phyloP scores from a whole-genome alignment of 2,888 invertebrate species.

The Sesamia inferens region DNA sequence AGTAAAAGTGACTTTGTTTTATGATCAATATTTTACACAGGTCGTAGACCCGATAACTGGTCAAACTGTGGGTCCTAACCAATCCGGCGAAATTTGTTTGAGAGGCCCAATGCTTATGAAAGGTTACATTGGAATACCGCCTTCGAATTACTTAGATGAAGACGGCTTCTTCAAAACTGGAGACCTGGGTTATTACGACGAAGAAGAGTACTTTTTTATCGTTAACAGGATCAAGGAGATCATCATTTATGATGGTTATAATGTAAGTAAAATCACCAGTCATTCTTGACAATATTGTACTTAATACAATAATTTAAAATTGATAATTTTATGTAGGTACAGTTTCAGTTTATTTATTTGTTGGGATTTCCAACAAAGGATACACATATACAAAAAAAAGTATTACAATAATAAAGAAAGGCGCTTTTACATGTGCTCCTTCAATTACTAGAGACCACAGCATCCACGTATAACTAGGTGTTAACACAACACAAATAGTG shows the following conservation, averaged over 20 bases:
- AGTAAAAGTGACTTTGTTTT: too few species aligned
- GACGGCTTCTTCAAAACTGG: constrained; percentile 80
- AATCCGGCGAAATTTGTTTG: constrained; percentile 84
- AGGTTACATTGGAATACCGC: constrained; percentile 78
- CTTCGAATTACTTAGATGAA: constrained; percentile 74
- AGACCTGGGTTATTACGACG: constrained; percentile 80
- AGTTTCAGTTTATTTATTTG: too few species aligned
- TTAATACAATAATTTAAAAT: too few species aligned
- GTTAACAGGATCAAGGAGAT: constrained; percentile 79
- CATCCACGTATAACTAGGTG: too few species aligned
- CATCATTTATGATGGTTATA: constrained; percentile 73
- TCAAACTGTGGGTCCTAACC: constrained; percentile 79
- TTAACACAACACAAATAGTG: too few species aligned
- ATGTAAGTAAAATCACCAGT: constrained; percentile 64
- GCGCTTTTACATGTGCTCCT: too few species aligned
- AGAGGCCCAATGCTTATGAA: constrained; percentile 81
- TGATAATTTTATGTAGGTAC: too few species aligned
- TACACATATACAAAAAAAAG: too few species aligned
- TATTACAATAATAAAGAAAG: too few species aligned
- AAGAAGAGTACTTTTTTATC: constrained; percentile 78
- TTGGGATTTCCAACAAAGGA: too few species aligned
- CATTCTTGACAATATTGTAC: too few species aligned
- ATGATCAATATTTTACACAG: constrained; percentile 67
- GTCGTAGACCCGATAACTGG: constrained; percentile 84
- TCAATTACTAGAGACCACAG: too few species aligned